Evolutionary conservation across 2,888 invertebrate species (phyloP).

Genomic region (Melanophora roralis): DNA sequence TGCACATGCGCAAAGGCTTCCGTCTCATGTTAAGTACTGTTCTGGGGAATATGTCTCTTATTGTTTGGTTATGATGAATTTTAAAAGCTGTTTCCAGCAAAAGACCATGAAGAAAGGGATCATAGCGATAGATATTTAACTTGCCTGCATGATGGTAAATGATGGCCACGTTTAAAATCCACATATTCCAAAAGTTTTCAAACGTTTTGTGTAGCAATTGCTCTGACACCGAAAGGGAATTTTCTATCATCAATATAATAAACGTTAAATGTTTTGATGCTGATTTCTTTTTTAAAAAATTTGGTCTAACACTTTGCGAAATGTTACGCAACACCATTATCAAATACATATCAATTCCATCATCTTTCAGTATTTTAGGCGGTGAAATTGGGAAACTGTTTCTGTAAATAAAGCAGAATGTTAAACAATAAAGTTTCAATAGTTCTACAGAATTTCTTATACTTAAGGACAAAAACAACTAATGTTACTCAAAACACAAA

Average conservation of each 20-base stretch:
- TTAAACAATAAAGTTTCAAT: too few relatives aligned
- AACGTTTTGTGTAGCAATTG: slow-evolving; percentile 78
- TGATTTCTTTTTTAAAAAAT: slow-evolving; percentile 71
- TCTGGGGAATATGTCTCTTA: slow-evolving; percentile 70
- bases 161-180: slow-evolving; percentile 78
- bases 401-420: slow-evolving; percentile 62
- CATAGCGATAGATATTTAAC: slow-evolving; percentile 79
- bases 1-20: slow-evolving; percentile 70
- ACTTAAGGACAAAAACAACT: too few relatives aligned
- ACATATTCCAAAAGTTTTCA: slow-evolving; percentile 78
- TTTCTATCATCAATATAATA: slow-evolving; percentile 70
- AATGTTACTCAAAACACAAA: too few relatives aligned
- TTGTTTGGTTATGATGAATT: slow-evolving; percentile 34
- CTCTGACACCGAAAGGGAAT: slow-evolving; percentile 64
- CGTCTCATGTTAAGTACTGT: slow-evolving; percentile 72
- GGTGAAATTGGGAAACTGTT: slow-evolving; percentile 63
- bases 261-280: slow-evolving; percentile 72
- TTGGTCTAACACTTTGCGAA: slow-evolving; percentile 69
- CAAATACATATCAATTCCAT: slow-evolving; percentile 73
- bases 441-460: too few relatives aligned
- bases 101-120: slow-evolving; percentile 77
- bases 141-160: slow-evolving; percentile 69
- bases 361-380: slow-evolving; percentile 68
- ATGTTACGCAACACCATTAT: slow-evolving; percentile 71
- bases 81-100: neutral